phyloP scores from a whole-genome alignment of 2,888 invertebrate genomes.

The Boloria selene region DNA sequence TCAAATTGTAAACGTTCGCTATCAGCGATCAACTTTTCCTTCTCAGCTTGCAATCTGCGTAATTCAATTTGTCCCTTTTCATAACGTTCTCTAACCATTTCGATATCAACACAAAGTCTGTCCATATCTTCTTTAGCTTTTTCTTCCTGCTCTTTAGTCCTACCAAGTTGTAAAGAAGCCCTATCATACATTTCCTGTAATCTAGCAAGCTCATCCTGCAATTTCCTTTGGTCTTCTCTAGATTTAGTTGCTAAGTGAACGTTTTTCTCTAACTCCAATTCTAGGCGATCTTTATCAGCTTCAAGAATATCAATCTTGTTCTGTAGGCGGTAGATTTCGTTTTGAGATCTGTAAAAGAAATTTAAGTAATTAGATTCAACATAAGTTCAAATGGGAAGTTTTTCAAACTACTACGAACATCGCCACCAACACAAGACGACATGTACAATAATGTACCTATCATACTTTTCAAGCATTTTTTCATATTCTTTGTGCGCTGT shows the following conservation, averaged over 20 bases:
- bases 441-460: constrained; percentile 84
- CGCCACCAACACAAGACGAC: constrained; percentile 73
- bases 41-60: constrained; percentile 90
- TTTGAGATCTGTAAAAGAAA: constrained; percentile 87
- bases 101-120: constrained; percentile 89
- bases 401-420: constrained; percentile 45
- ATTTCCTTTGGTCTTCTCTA: constrained; percentile 92
- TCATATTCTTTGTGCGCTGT: constrained; percentile 94
- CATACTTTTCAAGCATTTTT: constrained; percentile 95
- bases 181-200: constrained; percentile 95
- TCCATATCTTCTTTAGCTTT: constrained; percentile 93
- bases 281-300: constrained; percentile 92
- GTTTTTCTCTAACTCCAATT: constrained; percentile 93
- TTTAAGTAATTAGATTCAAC: not conserved
- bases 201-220: constrained; percentile 92
- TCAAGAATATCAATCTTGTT: constrained; percentile 93
- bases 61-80: constrained; percentile 94
- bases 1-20: constrained; percentile 93
- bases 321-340: constrained; percentile 93
- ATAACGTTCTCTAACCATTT: constrained; percentile 93
- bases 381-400: constrained; percentile 22
- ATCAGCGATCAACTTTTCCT: constrained; percentile 92
- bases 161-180: constrained; percentile 90
- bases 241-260: constrained; percentile 89
- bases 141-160: constrained; percentile 95